phyloP scores from a whole-genome alignment of 2,888 invertebrate species.

The Dilophus febrilis region DNA sequence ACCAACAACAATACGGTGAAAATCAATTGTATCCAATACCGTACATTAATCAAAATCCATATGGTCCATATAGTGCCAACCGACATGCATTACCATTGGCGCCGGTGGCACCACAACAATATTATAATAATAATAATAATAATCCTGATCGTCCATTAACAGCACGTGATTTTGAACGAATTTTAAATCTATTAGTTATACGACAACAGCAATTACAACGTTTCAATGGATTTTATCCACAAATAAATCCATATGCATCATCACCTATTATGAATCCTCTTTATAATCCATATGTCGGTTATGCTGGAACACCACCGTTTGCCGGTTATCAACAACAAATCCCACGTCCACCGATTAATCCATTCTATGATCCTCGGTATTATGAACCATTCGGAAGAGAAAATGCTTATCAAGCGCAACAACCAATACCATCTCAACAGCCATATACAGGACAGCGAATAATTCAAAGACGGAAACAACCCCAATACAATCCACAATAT shows the following conservation, averaged over 20 bases:
- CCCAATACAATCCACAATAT: constrained; percentile 20
- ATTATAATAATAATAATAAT: constrained; percentile 27
- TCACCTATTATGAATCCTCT: too few species aligned
- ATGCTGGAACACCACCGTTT: background rate
- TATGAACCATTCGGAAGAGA: constrained; percentile 7
- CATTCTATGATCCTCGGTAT: constrained; percentile 6
- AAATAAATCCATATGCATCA: constrained; percentile 6
- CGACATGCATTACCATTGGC: too few species aligned
- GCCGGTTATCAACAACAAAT: constrained; percentile 8
- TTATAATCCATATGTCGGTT: constrained; percentile 5
- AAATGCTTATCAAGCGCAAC: constrained; percentile 13
- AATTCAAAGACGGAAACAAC: constrained; percentile 28
- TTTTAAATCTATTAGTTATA: constrained; percentile 45
- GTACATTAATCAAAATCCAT: too few species aligned
- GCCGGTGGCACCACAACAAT: too few species aligned
- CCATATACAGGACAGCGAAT: constrained; percentile 33
- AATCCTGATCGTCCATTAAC: constrained; percentile 51
- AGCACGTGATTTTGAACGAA: constrained; percentile 48
- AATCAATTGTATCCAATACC: too few species aligned
- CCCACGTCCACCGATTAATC: constrained; percentile 9
- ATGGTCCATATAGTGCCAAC: too few species aligned
- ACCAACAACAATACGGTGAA: too few species aligned
- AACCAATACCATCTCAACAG: constrained; percentile 17
- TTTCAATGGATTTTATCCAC: constrained; percentile 26
- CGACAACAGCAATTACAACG: constrained; percentile 41